Conservation (phyloP, 1,140 invertebrate genomes). For the Cotesia vestalis region DNA sequence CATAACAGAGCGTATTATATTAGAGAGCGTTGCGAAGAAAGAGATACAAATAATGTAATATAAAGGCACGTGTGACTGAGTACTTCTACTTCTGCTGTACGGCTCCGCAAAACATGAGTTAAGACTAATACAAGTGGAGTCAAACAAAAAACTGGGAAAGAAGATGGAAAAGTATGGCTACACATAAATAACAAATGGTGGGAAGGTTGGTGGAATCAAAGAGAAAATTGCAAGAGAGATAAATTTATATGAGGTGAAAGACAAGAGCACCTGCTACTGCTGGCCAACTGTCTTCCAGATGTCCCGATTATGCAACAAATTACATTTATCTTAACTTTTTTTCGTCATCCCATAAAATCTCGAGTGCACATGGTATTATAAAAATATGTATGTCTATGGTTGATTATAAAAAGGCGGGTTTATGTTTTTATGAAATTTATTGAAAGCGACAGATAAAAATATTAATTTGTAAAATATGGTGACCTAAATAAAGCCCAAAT, state of each 20-base stretch:
- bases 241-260: constrained; percentile 24
- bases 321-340: constrained; percentile 1
- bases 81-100: not conserved
- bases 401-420: too few relatives aligned
- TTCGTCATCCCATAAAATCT: not conserved
- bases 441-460: too few relatives aligned
- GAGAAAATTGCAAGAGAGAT: constrained; percentile 13
- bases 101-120: too few relatives aligned
- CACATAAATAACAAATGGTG: constrained; percentile 16
- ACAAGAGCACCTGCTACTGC: constrained; percentile 49
- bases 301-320: constrained; percentile 45
- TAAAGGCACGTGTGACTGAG: constrained; percentile 17
- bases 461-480: too few relatives aligned
- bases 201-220: constrained; percentile 10
- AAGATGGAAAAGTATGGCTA: not conserved
- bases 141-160: not conserved
- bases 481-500: too few relatives aligned
- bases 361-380: too few relatives aligned
- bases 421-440: too few relatives aligned
- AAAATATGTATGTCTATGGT: too few relatives aligned
- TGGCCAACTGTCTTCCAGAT: constrained; percentile 48
- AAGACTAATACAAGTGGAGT: too few relatives aligned
- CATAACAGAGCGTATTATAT: too few relatives aligned
- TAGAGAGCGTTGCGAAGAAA: too few relatives aligned
- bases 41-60: too few relatives aligned